Evolutionary conservation across 2,797 vertebrate species (phyloP), one percentile per base, ranked within the genome.

Genomic region (Pteropus rufus): DNA sequence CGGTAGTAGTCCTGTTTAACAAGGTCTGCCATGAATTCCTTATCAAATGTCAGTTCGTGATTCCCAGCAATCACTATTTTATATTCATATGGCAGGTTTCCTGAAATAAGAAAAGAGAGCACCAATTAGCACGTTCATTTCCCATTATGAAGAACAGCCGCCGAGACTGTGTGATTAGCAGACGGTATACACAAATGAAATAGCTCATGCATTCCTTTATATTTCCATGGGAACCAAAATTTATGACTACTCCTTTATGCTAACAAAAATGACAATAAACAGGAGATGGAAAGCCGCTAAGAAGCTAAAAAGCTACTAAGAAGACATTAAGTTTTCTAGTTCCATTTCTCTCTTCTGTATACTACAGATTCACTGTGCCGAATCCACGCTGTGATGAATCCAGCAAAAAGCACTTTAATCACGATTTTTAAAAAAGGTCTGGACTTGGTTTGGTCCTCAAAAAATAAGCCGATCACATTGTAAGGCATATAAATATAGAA

Each of bases 1-100:
- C 99, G 99, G 99, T 99, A 99, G 99, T 99, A 99, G 99, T 99
- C 99, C 99, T 99, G 99, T 99, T 99, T 99, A 97, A 99, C 99
- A 98, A 99, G 99, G 98, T 99, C 99, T 70, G 99, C 99, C 99
- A 99, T 99, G 99, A 99, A 99, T 99, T 99, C 99, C 98, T 99
- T 99, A 98, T 99, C 99, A 96, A 99, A 99, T 98, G 99, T 99
- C 98, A 99, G 99, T 99, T 99, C 99, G 97, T 99, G 99, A 99
- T 99, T 99, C 95, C 99, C 99, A 84, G 99, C 99, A 98, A 99
- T 99, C 98, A 99, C 99, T 99, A 99, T 99, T 99, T 99, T 99
- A 98, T 99, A 99, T 98, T 99, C 99, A 97, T 99, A 99, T 2
- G 99, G 99, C 93, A 99, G 99, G 97, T 99, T 99, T 98, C 99